phyloP scores from a whole-genome alignment of 2,888 invertebrate species.

The Diogma glabrata region DNA sequence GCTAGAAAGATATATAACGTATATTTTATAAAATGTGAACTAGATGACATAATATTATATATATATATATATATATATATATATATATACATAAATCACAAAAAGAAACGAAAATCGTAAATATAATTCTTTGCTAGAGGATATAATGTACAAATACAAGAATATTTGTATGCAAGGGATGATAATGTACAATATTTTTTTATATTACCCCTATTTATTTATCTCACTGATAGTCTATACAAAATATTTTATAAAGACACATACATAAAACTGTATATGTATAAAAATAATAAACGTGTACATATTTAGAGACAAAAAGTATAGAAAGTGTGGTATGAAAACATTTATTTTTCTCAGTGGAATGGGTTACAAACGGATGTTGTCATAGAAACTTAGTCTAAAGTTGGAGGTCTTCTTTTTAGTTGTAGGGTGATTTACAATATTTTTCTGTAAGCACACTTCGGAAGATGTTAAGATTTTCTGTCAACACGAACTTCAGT shows the following conservation, averaged over 20 bases:
- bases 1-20: too few species aligned
- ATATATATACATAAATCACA: too few species aligned
- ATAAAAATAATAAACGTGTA: neutral
- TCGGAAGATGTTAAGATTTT: too few species aligned
- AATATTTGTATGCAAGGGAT: neutral
- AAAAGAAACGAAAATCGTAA: too few species aligned
- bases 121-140: too few species aligned
- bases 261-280: neutral
- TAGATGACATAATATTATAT: too few species aligned
- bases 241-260: neutral
- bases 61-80: too few species aligned
- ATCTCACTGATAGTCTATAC: constrained; percentile 4
- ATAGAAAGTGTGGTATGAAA: constrained; percentile 2
- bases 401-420: constrained; percentile 6
- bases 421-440: too few species aligned
- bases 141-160: neutral
- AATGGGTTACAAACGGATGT: constrained; percentile 6
- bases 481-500: too few species aligned
- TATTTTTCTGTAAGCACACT: too few species aligned
- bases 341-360: neutral
- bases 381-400: constrained; percentile 5
- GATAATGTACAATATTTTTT: constrained; percentile 1
- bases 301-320: neutral
- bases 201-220: constrained; percentile 7
- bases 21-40: too few species aligned